A percentile compares a stretch with the other conserved stretches of the same genome.
Conservation (phyloP, 53 echinoderm and acorn worm species). For the Paracentrotus lividus region DNA sequence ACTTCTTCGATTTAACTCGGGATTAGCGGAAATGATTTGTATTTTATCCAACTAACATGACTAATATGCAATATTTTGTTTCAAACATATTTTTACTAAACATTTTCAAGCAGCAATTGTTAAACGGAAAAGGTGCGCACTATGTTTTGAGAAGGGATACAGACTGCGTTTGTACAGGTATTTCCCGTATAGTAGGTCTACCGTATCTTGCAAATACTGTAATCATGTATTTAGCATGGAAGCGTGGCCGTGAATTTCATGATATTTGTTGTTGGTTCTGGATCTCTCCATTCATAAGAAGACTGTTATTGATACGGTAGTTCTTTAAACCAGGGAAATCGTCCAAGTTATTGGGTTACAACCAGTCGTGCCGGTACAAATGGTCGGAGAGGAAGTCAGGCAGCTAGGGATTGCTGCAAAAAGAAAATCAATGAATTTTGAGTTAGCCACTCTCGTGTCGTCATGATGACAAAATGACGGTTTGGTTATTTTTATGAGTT, state of each 20-base stretch:
- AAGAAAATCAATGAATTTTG: constrained; percentile 40
- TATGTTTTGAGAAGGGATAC: too few species aligned
- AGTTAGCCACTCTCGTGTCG: constrained; percentile 6
- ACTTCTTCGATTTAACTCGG: too few species aligned
- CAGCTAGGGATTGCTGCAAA: neutral
- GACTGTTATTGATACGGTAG: constrained; percentile 39
- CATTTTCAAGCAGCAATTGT: too few species aligned
- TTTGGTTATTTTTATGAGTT: neutral
- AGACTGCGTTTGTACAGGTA: too few species aligned
- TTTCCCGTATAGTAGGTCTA: too few species aligned
- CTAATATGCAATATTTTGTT: too few species aligned
- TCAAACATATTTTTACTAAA: too few species aligned
- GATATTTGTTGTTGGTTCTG: neutral
- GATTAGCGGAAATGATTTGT: too few species aligned
- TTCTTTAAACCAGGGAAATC: constrained; percentile 17
- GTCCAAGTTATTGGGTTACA: neutral
- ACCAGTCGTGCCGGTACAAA: constrained; percentile 22
- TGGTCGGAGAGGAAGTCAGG: neutral
- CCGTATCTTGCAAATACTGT: neutral
- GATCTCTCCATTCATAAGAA: constrained; percentile 2
- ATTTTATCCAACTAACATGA: too few species aligned
- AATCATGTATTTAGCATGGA: neutral
- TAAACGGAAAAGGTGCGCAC: too few species aligned
- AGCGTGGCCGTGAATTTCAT: neutral
- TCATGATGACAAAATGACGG: constrained; percentile 18